phyloP scores from a whole-genome alignment of 2,888 invertebrate genomes.

The Rhagonycha lutea region DNA sequence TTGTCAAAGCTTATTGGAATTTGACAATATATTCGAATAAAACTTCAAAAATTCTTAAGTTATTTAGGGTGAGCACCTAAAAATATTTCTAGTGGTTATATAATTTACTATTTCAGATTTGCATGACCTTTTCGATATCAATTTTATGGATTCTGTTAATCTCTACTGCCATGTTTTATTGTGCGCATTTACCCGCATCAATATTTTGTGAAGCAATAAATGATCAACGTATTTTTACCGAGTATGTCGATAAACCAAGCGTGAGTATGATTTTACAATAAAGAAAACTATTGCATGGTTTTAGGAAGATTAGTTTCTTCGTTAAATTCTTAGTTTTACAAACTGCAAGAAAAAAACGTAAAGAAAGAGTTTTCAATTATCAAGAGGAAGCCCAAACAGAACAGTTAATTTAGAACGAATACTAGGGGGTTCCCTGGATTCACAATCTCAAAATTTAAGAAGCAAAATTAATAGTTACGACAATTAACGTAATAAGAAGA shows the following conservation, averaged over 20 bases:
- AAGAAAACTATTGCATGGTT: neutral
- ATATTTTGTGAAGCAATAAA: conserved; percentile 29
- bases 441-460: no score
- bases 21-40: neutral
- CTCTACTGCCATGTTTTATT: conserved; percentile 27
- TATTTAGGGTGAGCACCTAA: conserved; percentile 16
- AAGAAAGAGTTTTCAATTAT: no score
- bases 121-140: conserved; percentile 13
- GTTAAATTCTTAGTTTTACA: no score
- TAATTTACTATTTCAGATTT: conserved; percentile 20
- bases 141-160: conserved; percentile 33
- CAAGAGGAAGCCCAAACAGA: no score
- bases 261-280: conserved; percentile 25
- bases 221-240: conserved; percentile 24
- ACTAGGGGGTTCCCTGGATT: no score
- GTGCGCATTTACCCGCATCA: conserved; percentile 27
- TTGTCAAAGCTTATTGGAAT: neutral
- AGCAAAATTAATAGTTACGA: no score
- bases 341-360: no score
- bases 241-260: conserved; percentile 31
- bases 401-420: no score
- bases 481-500: no score
- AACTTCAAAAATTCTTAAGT: neutral
- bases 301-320: no score
- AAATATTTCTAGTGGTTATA: neutral